Evolutionary conservation across 2,888 invertebrate species (phyloP), one percentile per base, ranked within the genome.

Genomic region (Scrobipalpa atriplicella): DNA sequence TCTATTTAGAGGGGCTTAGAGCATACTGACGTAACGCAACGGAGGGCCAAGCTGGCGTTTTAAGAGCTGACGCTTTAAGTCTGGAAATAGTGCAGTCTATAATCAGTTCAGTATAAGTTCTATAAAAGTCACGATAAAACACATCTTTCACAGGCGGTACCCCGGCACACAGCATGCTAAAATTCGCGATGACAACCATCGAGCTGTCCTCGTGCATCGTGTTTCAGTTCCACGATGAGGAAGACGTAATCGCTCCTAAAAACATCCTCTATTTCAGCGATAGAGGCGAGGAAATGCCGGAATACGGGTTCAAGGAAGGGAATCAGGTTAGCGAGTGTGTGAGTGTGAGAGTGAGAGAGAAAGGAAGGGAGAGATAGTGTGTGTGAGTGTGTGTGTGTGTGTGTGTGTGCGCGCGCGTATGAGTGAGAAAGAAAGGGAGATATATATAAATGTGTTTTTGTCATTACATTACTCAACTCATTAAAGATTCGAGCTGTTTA

Each of bases 161-260:
- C 0, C 29, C 72, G 0, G 73, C 74, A 2, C 72, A 79, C 19
- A 61, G 62, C 0, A 51, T 41, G 0, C 69, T 87, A 0, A 74
- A 75, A 13, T 66, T 71, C 7, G 85, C 88, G 0, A 89, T 90
- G 85, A 72, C 76, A 0, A 69, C 77, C 0, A 78, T 90, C 2
- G 87, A 89, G 68, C 39, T 79, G 41, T 66, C 71, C 0, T 78
- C 83, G 0, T 89, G 89, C 52, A 69, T 90, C 0, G 80, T 87
- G 0, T 90, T 90, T 73, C 83, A 86, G 60, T 78, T 81, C 60
- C 7, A 60, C 60, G 6, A 2, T 1, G 0, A 67, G 0, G 56
- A 67, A 0, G 72, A 76, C 0, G 70, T 72, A 0, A 62, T 87
- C 10, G 66, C 65, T 0, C 80, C 89, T 0, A 80, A 78, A 62